phyloP scores from a whole-genome alignment of 1,140 invertebrate genomes.

The Apolygus lucorum region DNA sequence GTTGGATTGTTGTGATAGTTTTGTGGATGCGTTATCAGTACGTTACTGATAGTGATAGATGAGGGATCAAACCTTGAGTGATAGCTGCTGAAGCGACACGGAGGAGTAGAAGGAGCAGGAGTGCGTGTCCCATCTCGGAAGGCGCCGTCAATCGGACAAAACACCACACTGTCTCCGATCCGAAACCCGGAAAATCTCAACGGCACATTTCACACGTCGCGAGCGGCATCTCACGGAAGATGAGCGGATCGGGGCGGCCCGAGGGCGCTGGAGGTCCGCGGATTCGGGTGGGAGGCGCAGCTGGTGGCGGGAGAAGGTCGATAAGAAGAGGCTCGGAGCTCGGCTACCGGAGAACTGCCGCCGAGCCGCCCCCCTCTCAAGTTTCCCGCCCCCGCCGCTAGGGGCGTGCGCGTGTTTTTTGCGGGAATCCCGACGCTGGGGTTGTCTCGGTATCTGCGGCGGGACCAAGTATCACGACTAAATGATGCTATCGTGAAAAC shows the following conservation, averaged over 20 bases:
- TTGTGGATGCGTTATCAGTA: too few relatives aligned
- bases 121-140: conserved; percentile 2
- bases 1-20: too few relatives aligned
- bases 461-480: too few relatives aligned
- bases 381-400: not conserved
- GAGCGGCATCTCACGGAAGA: not conserved
- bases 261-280: not conserved
- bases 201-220: not conserved
- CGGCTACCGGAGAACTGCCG: conserved; percentile 4
- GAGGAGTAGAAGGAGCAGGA: not conserved
- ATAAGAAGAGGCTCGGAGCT: not conserved
- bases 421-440: too few relatives aligned
- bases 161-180: too few relatives aligned
- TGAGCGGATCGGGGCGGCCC: not conserved
- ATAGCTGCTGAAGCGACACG: not conserved
- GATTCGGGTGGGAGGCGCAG: too few relatives aligned
- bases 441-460: too few relatives aligned
- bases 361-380: not conserved
- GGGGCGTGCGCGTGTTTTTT: not conserved
- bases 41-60: too few relatives aligned
- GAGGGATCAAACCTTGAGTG: conserved; percentile 2
- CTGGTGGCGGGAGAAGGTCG: not conserved
- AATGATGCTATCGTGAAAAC: too few relatives aligned
- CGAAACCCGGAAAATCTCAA: not conserved
- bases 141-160: not conserved